Percentiles rank a stretch among this genome's conserved stretches.
These are phyloP conservation scores for Atta colombica DNA, from an alignment of 1,140 invertebrate genomes.

Conservation along the genomic window DNA sequence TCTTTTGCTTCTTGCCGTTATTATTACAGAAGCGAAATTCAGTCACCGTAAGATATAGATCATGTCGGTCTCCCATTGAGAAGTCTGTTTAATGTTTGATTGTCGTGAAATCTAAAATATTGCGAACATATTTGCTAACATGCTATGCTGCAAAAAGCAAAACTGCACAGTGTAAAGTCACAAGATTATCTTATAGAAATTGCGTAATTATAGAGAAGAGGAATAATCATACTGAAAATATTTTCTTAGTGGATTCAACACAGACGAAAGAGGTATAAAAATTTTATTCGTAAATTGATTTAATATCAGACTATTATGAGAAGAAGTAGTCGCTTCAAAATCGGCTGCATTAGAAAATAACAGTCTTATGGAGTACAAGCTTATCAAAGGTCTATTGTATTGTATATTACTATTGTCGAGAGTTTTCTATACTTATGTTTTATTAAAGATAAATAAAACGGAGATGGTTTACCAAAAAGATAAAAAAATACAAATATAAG, in stretches of 20 bases:
- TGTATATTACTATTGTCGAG: neutral
- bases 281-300: neutral
- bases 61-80: neutral
- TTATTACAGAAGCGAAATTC: constrained; percentile 4
- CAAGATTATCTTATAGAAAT: constrained; percentile 28
- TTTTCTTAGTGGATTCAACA: neutral
- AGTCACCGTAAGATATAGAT: neutral
- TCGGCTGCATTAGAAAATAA: neutral
- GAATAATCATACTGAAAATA: neutral
- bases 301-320: neutral
- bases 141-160: neutral
- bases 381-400: neutral
- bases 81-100: constrained; percentile 40
- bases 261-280: constrained; percentile 6
- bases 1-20: neutral
- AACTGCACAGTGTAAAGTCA: neutral
- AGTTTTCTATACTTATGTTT: neutral
- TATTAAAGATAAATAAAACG: neutral
- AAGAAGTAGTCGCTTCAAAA: neutral
- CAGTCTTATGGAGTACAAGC: neutral
- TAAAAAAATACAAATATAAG: neutral
- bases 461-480: neutral
- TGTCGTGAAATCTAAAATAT: neutral
- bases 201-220: neutral
- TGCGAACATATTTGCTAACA: neutral